Conservation (phyloP, 2,888 invertebrate genomes). For the Crematogaster levior region DNA sequence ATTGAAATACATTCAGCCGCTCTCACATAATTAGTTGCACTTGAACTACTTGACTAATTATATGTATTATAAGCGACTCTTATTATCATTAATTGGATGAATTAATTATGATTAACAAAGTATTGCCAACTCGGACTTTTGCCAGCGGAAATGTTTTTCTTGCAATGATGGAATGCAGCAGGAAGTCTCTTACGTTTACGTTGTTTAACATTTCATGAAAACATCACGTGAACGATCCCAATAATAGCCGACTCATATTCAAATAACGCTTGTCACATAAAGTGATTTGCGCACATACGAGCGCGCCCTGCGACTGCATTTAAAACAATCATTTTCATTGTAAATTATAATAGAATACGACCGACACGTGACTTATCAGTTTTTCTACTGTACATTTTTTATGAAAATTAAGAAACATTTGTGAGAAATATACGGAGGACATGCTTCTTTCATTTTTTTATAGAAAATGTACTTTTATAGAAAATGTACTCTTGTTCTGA, state of each 20-base stretch:
- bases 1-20: neutral
- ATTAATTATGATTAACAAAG: neutral
- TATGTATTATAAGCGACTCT: neutral
- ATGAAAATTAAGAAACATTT: neutral
- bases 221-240: slow-evolving; percentile 35
- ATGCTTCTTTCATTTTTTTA: neutral
- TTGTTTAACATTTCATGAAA: slow-evolving; percentile 28
- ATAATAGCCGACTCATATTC: slow-evolving; percentile 25
- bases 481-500: neutral
- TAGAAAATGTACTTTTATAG: neutral
- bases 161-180: neutral
- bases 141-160: slow-evolving; percentile 23
- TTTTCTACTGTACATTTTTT: neutral
- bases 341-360: neutral
- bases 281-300: slow-evolving; percentile 19
- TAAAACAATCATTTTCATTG: slow-evolving; percentile 21
- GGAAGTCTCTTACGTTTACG: neutral
- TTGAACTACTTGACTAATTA: neutral
- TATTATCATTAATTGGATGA: neutral
- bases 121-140: neutral
- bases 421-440: neutral
- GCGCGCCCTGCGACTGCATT: neutral
- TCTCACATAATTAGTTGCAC: neutral
- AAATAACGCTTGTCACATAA: slow-evolving; percentile 23
- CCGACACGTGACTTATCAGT: neutral